Conservation (phyloP, 2,888 invertebrate genomes). For the Campoplex capitator region DNA sequence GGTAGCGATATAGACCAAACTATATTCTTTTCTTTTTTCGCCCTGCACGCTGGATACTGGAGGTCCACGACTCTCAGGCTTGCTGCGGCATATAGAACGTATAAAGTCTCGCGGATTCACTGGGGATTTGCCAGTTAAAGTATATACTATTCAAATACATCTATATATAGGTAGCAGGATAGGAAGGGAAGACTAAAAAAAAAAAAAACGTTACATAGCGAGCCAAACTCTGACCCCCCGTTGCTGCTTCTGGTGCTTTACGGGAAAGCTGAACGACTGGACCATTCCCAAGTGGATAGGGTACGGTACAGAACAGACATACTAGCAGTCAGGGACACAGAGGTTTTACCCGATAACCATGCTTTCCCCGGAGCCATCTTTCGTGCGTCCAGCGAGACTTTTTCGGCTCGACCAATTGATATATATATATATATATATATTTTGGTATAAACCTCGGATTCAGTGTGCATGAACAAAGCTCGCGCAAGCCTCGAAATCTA, state of each 20-base stretch:
- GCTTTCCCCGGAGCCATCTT: constrained; percentile 55
- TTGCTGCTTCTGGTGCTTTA: constrained; percentile 36
- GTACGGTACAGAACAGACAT: constrained; percentile 39
- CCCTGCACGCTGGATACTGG: constrained; percentile 25
- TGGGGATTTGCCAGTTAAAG: constrained; percentile 71
- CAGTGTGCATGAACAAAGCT: constrained; percentile 15
- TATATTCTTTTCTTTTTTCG: constrained; percentile 42
- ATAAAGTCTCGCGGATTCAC: constrained; percentile 68
- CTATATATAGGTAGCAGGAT: constrained; percentile 34
- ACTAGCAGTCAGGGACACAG: constrained; percentile 39
- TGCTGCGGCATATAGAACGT: constrained; percentile 54
- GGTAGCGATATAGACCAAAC: constrained; percentile 40
- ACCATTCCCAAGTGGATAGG: constrained; percentile 54
- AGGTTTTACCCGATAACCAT: constrained; percentile 53
- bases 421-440: constrained; percentile 55
- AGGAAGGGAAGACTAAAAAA: constrained; percentile 35
- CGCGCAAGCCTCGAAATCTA: not conserved
- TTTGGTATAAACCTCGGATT: not conserved
- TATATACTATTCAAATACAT: constrained; percentile 61
- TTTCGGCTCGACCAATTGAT: constrained; percentile 61
- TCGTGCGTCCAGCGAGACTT: constrained; percentile 38
- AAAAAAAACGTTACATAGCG: constrained; percentile 39
- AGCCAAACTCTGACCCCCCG: constrained; percentile 41
- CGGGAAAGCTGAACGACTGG: constrained; percentile 54
- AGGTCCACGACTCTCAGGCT: constrained; percentile 48